Evolutionary conservation across 2,797 vertebrate species (phyloP).

Genomic region (Stomatorhinus walkeri): DNA sequence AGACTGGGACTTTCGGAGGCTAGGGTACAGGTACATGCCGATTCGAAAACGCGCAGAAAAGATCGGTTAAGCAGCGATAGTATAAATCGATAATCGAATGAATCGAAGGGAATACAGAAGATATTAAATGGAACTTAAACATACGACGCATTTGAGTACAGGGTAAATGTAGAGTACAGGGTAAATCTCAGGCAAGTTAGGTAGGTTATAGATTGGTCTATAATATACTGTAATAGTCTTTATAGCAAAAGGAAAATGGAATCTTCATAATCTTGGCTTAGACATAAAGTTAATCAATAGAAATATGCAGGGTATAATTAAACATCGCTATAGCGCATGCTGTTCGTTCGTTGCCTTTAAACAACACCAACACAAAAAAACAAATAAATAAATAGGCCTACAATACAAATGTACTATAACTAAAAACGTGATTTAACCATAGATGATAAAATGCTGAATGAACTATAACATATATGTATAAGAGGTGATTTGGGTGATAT

Average conservation of each 20-base stretch:
- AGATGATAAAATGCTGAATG: neutral
- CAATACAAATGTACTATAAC: neutral
- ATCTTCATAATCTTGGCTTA: neutral
- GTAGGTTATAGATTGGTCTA: neutral
- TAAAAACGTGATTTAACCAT: neutral
- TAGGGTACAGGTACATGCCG: constrained; percentile 66
- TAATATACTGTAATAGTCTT: neutral
- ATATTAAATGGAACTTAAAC: neutral
- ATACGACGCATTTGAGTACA: neutral
- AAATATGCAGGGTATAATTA: neutral
- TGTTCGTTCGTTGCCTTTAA: neutral
- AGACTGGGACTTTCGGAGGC: constrained; percentile 78
- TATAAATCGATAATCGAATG: neutral
- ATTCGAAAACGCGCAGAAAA: neutral
- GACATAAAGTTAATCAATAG: neutral
- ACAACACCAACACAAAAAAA: neutral
- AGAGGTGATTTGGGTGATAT: neutral
- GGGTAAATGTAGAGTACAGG: neutral
- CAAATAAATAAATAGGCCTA: neutral
- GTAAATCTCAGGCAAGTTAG: neutral
- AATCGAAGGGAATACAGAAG: neutral
- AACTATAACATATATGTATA: neutral
- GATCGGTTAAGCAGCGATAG: neutral
- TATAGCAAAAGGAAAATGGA: neutral
- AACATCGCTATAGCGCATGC: neutral